Conservation (phyloP, 2,888 invertebrate genomes). For the Proisotoma minuta region DNA sequence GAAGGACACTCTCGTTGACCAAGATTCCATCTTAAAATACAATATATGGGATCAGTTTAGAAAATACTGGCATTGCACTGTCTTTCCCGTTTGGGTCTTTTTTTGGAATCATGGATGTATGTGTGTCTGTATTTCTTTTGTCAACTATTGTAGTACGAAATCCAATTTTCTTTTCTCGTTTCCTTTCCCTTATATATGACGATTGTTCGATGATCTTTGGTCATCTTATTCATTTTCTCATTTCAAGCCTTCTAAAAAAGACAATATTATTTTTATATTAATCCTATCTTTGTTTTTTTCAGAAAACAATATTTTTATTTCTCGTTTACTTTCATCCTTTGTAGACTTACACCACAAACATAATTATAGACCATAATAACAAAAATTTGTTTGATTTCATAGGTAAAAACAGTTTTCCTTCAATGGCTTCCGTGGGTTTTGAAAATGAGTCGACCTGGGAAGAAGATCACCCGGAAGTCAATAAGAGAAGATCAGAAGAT, state of each 20-base stretch:
- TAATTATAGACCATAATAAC: background rate
- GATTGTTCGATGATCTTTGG: background rate
- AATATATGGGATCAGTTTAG: too few species aligned
- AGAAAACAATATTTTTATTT: too few species aligned
- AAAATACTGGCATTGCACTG: background rate
- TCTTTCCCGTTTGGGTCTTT: background rate
- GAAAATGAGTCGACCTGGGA: conserved; percentile 92
- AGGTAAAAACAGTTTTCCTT: conserved; percentile 92
- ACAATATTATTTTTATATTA: background rate
- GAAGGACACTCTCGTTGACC: too few species aligned
- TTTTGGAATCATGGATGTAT: background rate
- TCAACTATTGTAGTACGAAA: conserved; percentile 24
- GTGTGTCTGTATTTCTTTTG: conserved; percentile 17
- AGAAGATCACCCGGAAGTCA: conserved; percentile 85
- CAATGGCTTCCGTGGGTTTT: conserved; percentile 97
- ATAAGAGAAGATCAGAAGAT: conserved; percentile 85
- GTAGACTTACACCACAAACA: background rate
- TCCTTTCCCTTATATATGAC: background rate
- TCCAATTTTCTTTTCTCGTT: conserved; percentile 20
- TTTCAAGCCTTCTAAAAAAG: background rate
- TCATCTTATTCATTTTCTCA: background rate
- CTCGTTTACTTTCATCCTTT: too few species aligned
- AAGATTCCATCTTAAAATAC: too few species aligned
- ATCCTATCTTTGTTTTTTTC: background rate
- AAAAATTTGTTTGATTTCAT: background rate